A percentile compares a stretch with the other conserved stretches of the same genome.
Conservation (phyloP, 23 tunicate species). For the Trididemnum nubilum region DNA sequence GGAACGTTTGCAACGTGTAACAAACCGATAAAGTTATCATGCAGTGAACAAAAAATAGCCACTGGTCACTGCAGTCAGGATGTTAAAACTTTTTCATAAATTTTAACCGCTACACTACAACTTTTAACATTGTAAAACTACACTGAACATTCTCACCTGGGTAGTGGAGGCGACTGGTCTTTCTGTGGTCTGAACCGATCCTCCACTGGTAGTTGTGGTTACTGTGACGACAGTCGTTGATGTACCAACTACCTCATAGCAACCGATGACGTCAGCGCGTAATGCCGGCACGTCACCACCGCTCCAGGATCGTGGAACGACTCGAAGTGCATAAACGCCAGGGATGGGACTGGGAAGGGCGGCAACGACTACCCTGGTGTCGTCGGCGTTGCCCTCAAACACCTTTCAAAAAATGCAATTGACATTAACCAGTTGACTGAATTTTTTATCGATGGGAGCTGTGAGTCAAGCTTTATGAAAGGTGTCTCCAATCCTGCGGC, state of each 20-base stretch:
- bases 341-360: conserved; percentile 40
- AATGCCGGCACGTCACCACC: conserved; percentile 44
- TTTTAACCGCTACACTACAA: too few relatives aligned
- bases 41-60: too few relatives aligned
- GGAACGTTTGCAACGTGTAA: too few relatives aligned
- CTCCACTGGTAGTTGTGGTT: conserved; percentile 63
- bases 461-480: neutral
- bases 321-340: conserved; percentile 44
- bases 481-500: too few relatives aligned
- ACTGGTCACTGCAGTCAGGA: too few relatives aligned
- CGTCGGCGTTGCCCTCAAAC: conserved; percentile 60
- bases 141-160: too few relatives aligned
- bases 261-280: conserved; percentile 64
- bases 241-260: conserved; percentile 21
- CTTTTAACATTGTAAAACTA: too few relatives aligned
- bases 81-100: too few relatives aligned
- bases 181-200: conserved; percentile 40
- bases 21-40: too few relatives aligned
- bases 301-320: conserved; percentile 48
- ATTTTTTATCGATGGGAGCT: neutral
- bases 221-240: conserved; percentile 43
- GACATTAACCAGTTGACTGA: neutral
- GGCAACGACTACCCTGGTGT: conserved; percentile 12
- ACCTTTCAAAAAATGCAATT: conserved; percentile 22
- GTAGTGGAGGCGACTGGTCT: neutral